phyloP scores from a whole-genome alignment of 1,140 invertebrate genomes.

The Lycorma delicatula region DNA sequence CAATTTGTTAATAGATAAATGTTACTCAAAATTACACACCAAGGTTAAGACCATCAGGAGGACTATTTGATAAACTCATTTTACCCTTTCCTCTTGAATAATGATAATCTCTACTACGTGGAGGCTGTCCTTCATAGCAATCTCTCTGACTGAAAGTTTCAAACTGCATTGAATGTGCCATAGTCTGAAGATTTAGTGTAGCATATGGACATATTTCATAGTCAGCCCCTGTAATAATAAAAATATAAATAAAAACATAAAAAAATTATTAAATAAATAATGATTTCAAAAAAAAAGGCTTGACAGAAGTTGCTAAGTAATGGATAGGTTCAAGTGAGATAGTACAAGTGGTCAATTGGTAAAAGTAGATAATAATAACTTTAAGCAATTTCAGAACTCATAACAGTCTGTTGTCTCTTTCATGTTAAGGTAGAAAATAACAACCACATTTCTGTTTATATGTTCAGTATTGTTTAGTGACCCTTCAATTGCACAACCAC shows the following conservation, averaged over 20 bases:
- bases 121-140: conserved; percentile 18
- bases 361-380: too few species aligned
- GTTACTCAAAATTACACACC: conserved; percentile 13
- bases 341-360: too few species aligned
- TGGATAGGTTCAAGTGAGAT: too few species aligned
- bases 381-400: too few species aligned
- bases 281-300: too few species aligned
- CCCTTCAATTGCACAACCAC: too few species aligned
- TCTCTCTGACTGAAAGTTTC: conserved; percentile 60
- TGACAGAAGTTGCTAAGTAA: too few species aligned
- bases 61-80: conserved; percentile 18
- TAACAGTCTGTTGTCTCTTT: too few species aligned
- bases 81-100: background rate
- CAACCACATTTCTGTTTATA: too few species aligned
- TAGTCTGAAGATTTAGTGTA: conserved; percentile 58
- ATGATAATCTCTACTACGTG: conserved; percentile 1
- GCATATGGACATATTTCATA: conserved; percentile 79
- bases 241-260: background rate
- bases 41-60: conserved; percentile 24
- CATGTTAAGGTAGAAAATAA: too few species aligned
- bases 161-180: conserved; percentile 58
- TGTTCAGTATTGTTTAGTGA: too few species aligned
- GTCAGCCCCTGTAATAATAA: conserved; percentile 42
- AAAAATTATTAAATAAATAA: conserved; percentile 10
- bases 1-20: too few species aligned